Base-by-base conservation (phyloP, 2,797 vertebrate genomes). In the Premnoplex brunnescens region DNA sequence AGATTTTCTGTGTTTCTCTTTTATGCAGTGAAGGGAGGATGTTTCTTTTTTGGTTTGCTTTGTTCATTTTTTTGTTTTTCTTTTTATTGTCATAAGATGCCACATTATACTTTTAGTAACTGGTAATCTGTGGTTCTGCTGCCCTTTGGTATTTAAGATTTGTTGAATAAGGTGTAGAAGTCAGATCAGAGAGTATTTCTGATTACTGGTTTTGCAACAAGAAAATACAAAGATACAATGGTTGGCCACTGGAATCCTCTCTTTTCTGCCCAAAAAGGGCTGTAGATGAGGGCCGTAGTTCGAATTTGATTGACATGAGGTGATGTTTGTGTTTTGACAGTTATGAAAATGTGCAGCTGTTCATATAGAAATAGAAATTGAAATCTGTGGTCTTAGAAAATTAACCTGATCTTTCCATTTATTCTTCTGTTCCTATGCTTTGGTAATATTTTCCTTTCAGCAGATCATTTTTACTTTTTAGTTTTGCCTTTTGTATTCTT, bases 261-360 rank as follows among this genome's bases (percentile, higher is more conserved):
- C 48, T 71, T 62, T 78, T 60, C 9, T 88, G 2, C 22, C 88
- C n/a, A 52, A 60, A 68, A 64, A 77, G 34, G 68, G 18, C 32
- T 90, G 75, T 81, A 84, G 62, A 64, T 74, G 46, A 89, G 66
- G 55, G 19, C 63, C 91, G 51, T 46, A 71, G 51, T 93, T 93
- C 4, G 13, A 64, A 88, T 85, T 72, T 91, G 79, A 78, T 92
- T 95, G 89, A 54, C 71, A 51, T 60, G 67, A 91, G 44, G 52
- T 85, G 83, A 69, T 79, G 60, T 93, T 93, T 84, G n/a, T 91
- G 56, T 93, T 95, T 73, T 89, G 89, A 91, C 94, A 93, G 67
- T 93, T 96, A 94, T 76, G 83, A 94, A 96, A 95, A 91, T 87
- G 54, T 94, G 66, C 75, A 95, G 84, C 80, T 96, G 88, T 88